Conservation (phyloP, 2,113 vertebrate species). For the Stercorarius parasiticus region DNA sequence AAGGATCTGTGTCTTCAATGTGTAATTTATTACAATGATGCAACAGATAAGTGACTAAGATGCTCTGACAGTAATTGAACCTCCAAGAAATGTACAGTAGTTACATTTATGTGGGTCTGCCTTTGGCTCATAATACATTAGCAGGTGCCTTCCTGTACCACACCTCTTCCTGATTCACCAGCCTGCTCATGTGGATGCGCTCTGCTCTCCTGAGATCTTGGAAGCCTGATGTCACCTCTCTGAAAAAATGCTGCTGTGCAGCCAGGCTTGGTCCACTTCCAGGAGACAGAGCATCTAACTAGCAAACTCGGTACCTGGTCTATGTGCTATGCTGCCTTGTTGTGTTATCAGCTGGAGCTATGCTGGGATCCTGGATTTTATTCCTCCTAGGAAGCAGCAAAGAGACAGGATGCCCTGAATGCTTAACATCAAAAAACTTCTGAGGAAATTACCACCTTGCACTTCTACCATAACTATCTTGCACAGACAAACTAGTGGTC, state of each 20-base stretch:
- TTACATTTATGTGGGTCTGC: background rate
- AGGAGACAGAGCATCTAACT: background rate
- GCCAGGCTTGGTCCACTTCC: background rate
- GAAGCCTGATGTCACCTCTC: background rate
- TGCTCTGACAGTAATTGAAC: background rate
- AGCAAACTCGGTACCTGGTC: background rate
- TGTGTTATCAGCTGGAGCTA: background rate
- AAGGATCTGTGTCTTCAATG: background rate
- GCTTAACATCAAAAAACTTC: background rate
- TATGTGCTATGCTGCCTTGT: background rate
- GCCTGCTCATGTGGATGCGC: background rate
- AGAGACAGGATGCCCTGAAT: background rate
- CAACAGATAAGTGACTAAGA: background rate
- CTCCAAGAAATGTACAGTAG: background rate
- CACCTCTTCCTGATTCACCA: background rate
- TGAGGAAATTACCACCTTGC: background rate
- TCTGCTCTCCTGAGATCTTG: background rate
- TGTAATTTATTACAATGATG: background rate
- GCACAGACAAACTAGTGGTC: background rate
- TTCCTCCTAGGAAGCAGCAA: background rate
- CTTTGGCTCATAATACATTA: background rate
- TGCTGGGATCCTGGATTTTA: background rate
- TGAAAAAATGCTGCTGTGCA: background rate
- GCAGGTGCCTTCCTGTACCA: background rate
- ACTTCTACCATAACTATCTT: background rate